These are phyloP conservation scores for Sceliomorpha sp. DNA, from an alignment of 2,888 invertebrate species.

Conservation along the genomic window DNA sequence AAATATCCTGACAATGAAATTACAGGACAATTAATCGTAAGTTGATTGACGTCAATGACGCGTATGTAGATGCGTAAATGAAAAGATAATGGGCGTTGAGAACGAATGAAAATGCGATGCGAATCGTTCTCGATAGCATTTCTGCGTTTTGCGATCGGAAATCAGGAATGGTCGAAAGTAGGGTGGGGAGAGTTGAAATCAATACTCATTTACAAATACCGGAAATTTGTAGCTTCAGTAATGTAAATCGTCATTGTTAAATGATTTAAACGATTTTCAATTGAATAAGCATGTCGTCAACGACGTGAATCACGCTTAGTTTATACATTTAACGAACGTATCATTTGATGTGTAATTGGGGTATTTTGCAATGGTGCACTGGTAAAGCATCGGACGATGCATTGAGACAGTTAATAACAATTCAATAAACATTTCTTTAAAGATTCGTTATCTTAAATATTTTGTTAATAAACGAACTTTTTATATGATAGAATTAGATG, in stretches of 20 bases:
- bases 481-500: too few relatives aligned
- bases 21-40: too few relatives aligned
- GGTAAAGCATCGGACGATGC: too few relatives aligned
- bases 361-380: slow-evolving; percentile 4
- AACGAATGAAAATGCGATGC: slow-evolving; percentile 30
- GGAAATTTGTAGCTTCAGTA: slow-evolving; percentile 51
- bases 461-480: too few relatives aligned
- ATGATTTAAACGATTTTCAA: slow-evolving; percentile 53
- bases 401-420: too few relatives aligned
- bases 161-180: slow-evolving; percentile 22
- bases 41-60: slow-evolving; percentile 20
- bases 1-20: too few relatives aligned
- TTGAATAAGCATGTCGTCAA: slow-evolving; percentile 38
- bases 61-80: slow-evolving; percentile 14
- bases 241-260: slow-evolving; percentile 53
- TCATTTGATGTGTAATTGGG: slow-evolving; percentile 4
- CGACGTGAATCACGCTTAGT: slow-evolving; percentile 8
- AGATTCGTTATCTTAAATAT: too few relatives aligned
- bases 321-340: slow-evolving; percentile 1
- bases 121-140: slow-evolving; percentile 2
- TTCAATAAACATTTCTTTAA: too few relatives aligned
- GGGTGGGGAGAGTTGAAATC: slow-evolving; percentile 13
- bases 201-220: slow-evolving; percentile 34
- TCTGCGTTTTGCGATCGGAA: slow-evolving; percentile 24
- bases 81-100: slow-evolving; percentile 20